phyloP scores from a whole-genome alignment of 2,888 invertebrate species.

The Saturnia japonica region DNA sequence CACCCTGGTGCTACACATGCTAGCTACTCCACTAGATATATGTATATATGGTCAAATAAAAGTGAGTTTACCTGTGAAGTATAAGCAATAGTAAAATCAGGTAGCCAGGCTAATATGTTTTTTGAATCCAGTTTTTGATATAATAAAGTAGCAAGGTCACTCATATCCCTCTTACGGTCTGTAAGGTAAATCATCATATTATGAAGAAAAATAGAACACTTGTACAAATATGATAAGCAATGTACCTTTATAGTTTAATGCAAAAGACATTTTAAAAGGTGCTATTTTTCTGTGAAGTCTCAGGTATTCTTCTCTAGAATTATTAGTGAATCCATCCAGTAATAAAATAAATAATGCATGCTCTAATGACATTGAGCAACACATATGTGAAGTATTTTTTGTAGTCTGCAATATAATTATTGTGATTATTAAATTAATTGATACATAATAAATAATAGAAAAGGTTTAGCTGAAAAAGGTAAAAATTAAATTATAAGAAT shows the following conservation, averaged over 20 bases:
- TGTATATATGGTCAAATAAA: too few relatives aligned
- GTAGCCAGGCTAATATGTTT: conserved; percentile 59
- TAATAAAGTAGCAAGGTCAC: conserved; percentile 54
- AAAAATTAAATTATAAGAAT: too few relatives aligned
- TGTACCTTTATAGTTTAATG: conserved; percentile 68
- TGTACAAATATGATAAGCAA: conserved; percentile 6
- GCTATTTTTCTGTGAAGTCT: conserved; percentile 87
- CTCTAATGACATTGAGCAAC: conserved; percentile 75
- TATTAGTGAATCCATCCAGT: conserved; percentile 82
- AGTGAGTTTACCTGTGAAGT: conserved; percentile 50
- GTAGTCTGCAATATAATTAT: conserved; percentile 7
- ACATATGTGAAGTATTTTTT: conserved; percentile 42
- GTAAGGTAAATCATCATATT: conserved; percentile 26
- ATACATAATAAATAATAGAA: not conserved
- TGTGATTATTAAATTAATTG: not conserved
- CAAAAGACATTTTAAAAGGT: conserved; percentile 89
- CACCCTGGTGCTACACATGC: too few relatives aligned
- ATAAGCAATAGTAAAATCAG: conserved; percentile 52
- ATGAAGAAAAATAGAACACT: not conserved
- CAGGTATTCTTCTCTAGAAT: conserved; percentile 76
- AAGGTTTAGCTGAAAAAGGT: not conserved
- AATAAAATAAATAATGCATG: conserved; percentile 79
- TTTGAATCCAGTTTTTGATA: conserved; percentile 49
- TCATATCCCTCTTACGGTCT: conserved; percentile 46
- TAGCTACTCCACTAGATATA: too few relatives aligned